Evolutionary conservation across 1,140 invertebrate species (phyloP), one percentile per base, ranked within the genome.

Genomic region (Diabrotica virgifera): DNA sequence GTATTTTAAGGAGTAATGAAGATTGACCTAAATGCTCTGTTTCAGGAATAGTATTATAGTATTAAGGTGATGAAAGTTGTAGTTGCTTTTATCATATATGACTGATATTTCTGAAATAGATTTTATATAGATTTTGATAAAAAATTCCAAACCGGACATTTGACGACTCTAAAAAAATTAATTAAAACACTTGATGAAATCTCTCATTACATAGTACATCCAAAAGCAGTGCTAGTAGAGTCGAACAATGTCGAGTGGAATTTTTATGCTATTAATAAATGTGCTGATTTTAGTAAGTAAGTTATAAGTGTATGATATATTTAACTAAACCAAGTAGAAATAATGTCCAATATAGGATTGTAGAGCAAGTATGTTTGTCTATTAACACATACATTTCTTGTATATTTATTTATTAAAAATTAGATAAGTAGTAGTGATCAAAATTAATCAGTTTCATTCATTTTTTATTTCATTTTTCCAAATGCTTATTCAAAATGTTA

Each of bases 31-130:
- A 46, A 46, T 46, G n/a, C 40, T 46, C 40, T 46, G 40, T 46
- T 46, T 46, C 40, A 46, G 40, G n/a, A 46, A 46, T 46, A 46
- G 40, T 46, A 46, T 46, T 46, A 46, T 46, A 46, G 40, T 46
- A 46, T 10, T 46, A 46, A 46, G 24, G 5, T 46, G 40, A 46
- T 46, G 40, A 46, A 46, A 46, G 40, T 46, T 46, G 40, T 46
- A 46, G 40, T 46, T 46, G n/a, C 40, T 46, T 46, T 46, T 46
- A n/a, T 46, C 40, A 46, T 46, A 46, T 46, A 10, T 46, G 40
- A 46, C 40, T 46, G 40, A 46, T n/a, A 46, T 46, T 46, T 46
- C 40, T 46, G 40, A 46, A 46, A 46, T 46, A n/a, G 40, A 46
- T 46, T 46, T n/a, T 46, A 46, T 46, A 46, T 46, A 46, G 40